A percentile compares a stretch with the other conserved stretches of the same genome.
These are phyloP conservation scores for Parasteatoda lunata DNA, from an alignment of 2,888 invertebrate species.

Conservation along the genomic window DNA sequence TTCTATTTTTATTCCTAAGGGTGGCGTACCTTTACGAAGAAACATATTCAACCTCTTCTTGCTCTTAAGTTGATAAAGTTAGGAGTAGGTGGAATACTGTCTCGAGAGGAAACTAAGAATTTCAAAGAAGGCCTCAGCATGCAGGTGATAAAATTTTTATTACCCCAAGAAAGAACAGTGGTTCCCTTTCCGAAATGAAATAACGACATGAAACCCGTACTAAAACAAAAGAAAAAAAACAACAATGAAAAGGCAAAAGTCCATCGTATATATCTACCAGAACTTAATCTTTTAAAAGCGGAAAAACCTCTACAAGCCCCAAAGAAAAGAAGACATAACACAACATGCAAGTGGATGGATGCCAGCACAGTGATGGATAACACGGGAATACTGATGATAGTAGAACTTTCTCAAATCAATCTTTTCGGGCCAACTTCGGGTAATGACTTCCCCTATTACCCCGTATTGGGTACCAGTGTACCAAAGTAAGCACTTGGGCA, in stretches of 20 bases:
- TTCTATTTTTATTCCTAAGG: no score
- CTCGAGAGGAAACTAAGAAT: slow-evolving; percentile 22
- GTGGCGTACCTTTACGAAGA: not conserved
- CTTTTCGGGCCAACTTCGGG: slow-evolving; percentile 39
- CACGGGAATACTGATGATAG: slow-evolving; percentile 56
- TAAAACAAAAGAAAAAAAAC: slow-evolving; percentile 28
- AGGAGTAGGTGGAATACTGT: not conserved
- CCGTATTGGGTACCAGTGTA: not conserved
- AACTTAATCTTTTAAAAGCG: slow-evolving; percentile 63
- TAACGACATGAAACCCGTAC: slow-evolving; percentile 30
- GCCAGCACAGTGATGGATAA: slow-evolving; percentile 47
- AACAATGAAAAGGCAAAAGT: slow-evolving; percentile 15
- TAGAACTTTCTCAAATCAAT: slow-evolving; percentile 27
- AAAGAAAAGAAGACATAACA: slow-evolving; percentile 4
- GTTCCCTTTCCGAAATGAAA: slow-evolving; percentile 48
- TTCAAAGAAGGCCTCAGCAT: slow-evolving; percentile 12
- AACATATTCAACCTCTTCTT: not conserved
- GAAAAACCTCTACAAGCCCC: slow-evolving; percentile 20
- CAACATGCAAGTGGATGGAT: slow-evolving; percentile 23
- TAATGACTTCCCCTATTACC: slow-evolving; percentile 53
- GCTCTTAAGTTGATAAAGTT: not conserved
- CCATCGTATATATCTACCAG: not conserved
- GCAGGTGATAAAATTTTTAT: slow-evolving; percentile 58
- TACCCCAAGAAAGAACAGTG: slow-evolving; percentile 19
- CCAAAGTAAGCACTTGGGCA: slow-evolving; percentile 38